A percentile compares a stretch with the other conserved stretches of the same genome.
phyloP scores from a whole-genome alignment of 2,888 invertebrate genomes.

The Cataglyphis albicans region DNA sequence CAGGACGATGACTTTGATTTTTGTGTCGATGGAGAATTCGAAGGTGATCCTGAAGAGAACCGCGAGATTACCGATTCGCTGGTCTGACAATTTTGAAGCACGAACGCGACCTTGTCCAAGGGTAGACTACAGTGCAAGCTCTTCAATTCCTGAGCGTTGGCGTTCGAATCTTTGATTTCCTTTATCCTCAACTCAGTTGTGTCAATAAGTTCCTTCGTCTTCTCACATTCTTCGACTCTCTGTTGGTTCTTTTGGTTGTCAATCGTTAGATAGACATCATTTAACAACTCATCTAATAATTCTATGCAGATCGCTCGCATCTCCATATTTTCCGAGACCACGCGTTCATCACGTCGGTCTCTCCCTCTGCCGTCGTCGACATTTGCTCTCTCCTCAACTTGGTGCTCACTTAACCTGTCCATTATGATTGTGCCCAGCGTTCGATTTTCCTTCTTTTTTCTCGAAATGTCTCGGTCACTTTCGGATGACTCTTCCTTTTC shows the following conservation, averaged over 20 bases:
- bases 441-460: conserved; percentile 63
- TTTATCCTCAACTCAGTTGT: conserved; percentile 32
- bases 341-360: conserved; percentile 32
- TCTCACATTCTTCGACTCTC: conserved; percentile 40
- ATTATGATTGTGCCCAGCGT: conserved; percentile 78
- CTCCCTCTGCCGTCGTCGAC: conserved; percentile 48
- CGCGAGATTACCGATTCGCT: conserved; percentile 52
- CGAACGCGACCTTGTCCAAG: conserved; percentile 82
- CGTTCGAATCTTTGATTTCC: conserved; percentile 43
- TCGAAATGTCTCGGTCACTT: conserved; percentile 23
- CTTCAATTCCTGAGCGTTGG: conserved; percentile 62
- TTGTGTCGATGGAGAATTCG: conserved; percentile 37
- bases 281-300: conserved; percentile 79
- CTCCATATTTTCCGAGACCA: conserved; percentile 66
- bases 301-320: conserved; percentile 79
- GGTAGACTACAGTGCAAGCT: conserved; percentile 84
- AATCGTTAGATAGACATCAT: conserved; percentile 77
- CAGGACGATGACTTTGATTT: conserved; percentile 71
- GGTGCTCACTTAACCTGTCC: conserved; percentile 78
- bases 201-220: neutral
- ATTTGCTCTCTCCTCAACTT: conserved; percentile 51
- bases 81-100: conserved; percentile 80
- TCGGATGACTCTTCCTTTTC: conserved; percentile 21
- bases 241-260: conserved; percentile 62
- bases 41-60: conserved; percentile 46